These are phyloP conservation scores for Odontocolon sp. DNA, from an alignment of 2,888 invertebrate species.

Conservation along the genomic window DNA sequence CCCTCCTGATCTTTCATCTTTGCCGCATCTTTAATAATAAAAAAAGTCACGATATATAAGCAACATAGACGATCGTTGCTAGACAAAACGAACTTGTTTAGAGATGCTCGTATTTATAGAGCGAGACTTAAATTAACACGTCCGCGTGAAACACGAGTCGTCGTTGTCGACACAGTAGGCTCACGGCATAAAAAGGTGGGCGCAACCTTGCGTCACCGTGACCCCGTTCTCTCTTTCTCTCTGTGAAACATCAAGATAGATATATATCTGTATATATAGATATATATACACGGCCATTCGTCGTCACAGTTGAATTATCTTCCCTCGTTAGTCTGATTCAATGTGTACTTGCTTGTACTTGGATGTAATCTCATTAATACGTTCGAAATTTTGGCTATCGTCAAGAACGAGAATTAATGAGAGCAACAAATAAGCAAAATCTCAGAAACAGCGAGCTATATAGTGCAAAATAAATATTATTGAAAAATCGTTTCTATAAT, in stretches of 20 bases:
- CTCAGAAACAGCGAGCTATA: not conserved
- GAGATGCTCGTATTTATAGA: slow-evolving; percentile 67
- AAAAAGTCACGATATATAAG: not conserved
- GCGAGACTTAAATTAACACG: slow-evolving; percentile 70
- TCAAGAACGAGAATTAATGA: not conserved
- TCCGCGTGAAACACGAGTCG: slow-evolving; percentile 67
- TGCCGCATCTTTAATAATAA: too few species aligned
- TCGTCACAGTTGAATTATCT: slow-evolving; percentile 55
- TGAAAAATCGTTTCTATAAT: not conserved
- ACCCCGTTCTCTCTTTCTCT: slow-evolving; percentile 59
- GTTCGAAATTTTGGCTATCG: not conserved
- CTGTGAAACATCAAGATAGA: slow-evolving; percentile 26
- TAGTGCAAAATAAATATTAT: not conserved
- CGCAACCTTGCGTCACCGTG: slow-evolving; percentile 65
- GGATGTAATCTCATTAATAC: not conserved
- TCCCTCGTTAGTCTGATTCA: too few species aligned
- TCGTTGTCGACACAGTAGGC: slow-evolving; percentile 20
- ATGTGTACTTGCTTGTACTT: too few species aligned
- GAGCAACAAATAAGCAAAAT: not conserved
- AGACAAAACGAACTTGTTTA: slow-evolving; percentile 17
- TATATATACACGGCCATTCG: not conserved
- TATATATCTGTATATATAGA: too few species aligned
- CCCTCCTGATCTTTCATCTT: too few species aligned
- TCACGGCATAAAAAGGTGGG: slow-evolving; percentile 48
- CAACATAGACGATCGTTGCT: slow-evolving; percentile 5